Percentiles rank a stretch among this genome's conserved stretches.
These are phyloP conservation scores for Andrena marginata DNA, from an alignment of 2,888 invertebrate genomes.

Conservation along the genomic window DNA sequence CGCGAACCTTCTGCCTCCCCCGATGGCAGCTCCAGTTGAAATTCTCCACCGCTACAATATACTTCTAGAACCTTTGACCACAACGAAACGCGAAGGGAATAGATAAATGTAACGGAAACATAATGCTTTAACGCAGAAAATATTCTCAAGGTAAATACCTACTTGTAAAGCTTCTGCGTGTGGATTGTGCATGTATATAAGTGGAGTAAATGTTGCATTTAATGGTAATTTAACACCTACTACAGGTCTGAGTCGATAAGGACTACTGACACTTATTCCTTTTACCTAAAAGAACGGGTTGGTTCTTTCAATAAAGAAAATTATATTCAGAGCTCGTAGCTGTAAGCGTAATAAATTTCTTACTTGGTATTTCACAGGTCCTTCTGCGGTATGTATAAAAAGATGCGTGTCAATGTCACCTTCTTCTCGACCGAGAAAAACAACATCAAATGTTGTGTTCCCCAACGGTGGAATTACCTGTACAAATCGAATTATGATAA, in stretches of 20 bases:
- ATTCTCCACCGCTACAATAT: conserved; percentile 95
- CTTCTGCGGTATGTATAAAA: conserved; percentile 97
- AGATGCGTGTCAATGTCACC: conserved; percentile 95
- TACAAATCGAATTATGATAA: conserved; percentile 65
- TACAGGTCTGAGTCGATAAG: conserved; percentile 95
- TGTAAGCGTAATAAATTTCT: conserved; percentile 52
- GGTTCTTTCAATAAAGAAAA: conserved; percentile 8
- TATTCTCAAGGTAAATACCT: conserved; percentile 55
- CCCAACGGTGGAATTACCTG: conserved; percentile 95
- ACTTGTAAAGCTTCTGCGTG: conserved; percentile 95
- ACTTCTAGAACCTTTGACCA: conserved; percentile 90
- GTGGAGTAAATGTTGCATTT: conserved; percentile 95
- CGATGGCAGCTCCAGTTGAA: conserved; percentile 94
- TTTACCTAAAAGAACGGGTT: conserved; percentile 87
- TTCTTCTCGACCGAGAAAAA: conserved; percentile 96
- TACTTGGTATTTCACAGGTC: conserved; percentile 95
- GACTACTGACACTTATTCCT: conserved; percentile 95
- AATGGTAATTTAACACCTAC: conserved; percentile 95
- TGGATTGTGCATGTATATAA: conserved; percentile 98
- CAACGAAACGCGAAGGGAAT: neutral
- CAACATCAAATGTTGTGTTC: conserved; percentile 98
- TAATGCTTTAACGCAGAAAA: neutral
- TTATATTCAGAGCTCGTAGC: conserved; percentile 9
- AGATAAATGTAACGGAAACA: neutral
- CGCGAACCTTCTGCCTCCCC: conserved; percentile 92